Base-by-base conservation (phyloP, 2,797 vertebrate species). In the Gymnothorax reevesii region DNA sequence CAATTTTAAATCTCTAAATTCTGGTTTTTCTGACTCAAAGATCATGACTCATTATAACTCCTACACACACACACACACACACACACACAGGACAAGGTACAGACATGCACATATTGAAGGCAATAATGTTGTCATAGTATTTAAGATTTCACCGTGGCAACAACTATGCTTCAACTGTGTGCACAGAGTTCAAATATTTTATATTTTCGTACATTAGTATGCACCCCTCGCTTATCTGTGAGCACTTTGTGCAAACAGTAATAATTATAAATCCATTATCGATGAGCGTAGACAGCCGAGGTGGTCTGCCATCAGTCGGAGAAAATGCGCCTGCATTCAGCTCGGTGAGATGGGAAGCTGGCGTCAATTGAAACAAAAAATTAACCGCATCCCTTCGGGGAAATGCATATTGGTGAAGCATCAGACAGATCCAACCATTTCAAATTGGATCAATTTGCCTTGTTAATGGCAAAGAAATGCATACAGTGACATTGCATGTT, bases 261-360 rank as follows among this genome's bases (percentile, higher is more conserved):
- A 79, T 79, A 79, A 52, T 79, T 79, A 54, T 79, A 79, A 79
- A 54, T 79, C 17, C 49, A 79, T 75, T 75, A 75, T 75, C 33
- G 27, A 49, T 20, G 71, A 42, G 71, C 71, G n/a, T 49, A 77
- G 75, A n/a, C 17, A 33, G 25, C 69, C 0, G 42, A 5, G 71
- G 71, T 33, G 69, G 25, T 13, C 69, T 52, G 73, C 15, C 73
- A 49, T 17, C 5, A 3, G 15, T 4, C 0, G 73, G 15, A 6
- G 15, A 49, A 49, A 52, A 15, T 17, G 49, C 9, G 49, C 15
- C 7, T 5, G 42, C 3, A 9, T 22, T 79, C 75, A 54, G 49
- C 17, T 79, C 75, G 22, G 49, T 75, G 25, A 75, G 42, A 79
- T 20, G 75, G 9, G 33, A 7, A 8, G 75, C 42, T 54, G 33